Evolutionary conservation across 2,113 vertebrate genomes (phyloP).

Genomic region (Hiodon alosoides): DNA sequence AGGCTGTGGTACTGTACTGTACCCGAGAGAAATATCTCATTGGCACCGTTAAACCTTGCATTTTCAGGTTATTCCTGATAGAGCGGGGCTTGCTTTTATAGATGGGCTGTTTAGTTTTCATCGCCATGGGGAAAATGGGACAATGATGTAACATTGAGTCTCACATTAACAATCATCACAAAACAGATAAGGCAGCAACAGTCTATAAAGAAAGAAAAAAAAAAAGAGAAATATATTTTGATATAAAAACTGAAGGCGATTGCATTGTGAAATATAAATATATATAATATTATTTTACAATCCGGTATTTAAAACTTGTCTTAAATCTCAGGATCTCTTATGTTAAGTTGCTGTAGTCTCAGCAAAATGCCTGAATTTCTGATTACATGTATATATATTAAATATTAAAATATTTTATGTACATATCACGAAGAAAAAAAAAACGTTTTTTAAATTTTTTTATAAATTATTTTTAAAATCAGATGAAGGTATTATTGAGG

Average conservation of each 20-base stretch:
- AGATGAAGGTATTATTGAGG: slow-evolving; percentile 48
- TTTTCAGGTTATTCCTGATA: slow-evolving; percentile 28
- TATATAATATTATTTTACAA: slow-evolving; percentile 74
- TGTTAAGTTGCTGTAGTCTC: slow-evolving; percentile 55
- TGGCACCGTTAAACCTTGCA: slow-evolving; percentile 37
- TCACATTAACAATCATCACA: slow-evolving; percentile 22
- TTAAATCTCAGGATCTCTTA: slow-evolving; percentile 72
- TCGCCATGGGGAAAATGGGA: slow-evolving; percentile 30
- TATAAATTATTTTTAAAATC: slow-evolving; percentile 68
- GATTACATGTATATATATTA: slow-evolving; percentile 74
- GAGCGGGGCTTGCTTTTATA: slow-evolving; percentile 23
- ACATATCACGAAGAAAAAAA: slow-evolving; percentile 59
- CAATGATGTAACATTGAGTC: slow-evolving; percentile 42
- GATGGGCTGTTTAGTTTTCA: slow-evolving; percentile 23
- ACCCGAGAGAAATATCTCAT: slow-evolving; percentile 34
- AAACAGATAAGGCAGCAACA: slow-evolving; percentile 28
- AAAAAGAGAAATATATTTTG: slow-evolving; percentile 68
- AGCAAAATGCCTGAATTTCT: slow-evolving; percentile 63
- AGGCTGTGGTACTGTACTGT: slow-evolving; percentile 22
- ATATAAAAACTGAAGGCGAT: slow-evolving; percentile 62
- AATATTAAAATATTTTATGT: slow-evolving; percentile 68
- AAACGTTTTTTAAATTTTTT: slow-evolving; percentile 41
- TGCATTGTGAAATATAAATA: slow-evolving; percentile 69
- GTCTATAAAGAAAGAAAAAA: slow-evolving; percentile 39
- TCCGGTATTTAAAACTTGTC: slow-evolving; percentile 67